Base-by-base conservation (phyloP, 2,888 invertebrate genomes). In the Rhagium mordax region DNA sequence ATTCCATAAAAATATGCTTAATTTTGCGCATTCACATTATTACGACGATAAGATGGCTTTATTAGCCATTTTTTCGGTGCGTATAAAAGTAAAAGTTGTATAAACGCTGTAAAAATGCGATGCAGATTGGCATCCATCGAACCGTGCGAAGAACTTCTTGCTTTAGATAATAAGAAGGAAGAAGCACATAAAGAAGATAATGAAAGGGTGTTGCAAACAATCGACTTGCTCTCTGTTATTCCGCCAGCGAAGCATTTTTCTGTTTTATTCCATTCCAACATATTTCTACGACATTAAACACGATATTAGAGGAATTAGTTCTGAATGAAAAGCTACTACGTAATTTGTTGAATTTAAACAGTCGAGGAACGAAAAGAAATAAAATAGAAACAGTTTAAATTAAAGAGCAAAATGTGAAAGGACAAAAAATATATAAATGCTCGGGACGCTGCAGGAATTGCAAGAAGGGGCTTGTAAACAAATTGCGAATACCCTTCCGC, bases 271-370 rank as follows among this genome's bases (percentile, higher is more conserved):
- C 78, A 71, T 81, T 80, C 78, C 79, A 78, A 82, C 80, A 84
- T 83, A 83, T 85, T 85, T 85, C 85, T 86, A 75, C 81, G 81
- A 86, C 85, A 86, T 86, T 86, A 84, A 85, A 82, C 85, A 84
- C 83, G 81, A 78, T 79, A 82, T 81, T 82, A 81, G 78, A 71
- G 79, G 78, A 81, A 82, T 83, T 81, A 81, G 78, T 81, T 81
- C 81, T 81, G 83, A 82, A 82, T 82, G 82, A 81, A 79, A 81
- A 81, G 82, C 78, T 80, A 80, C 79, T 77, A 76, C 76, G 84
- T 84, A 84, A 85, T 84, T 85, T 82, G 82, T 79, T 79, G 80
- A 84, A 84, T 82, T 83, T 83, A 80, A 82, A 83, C 78, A 79
- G 81, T 78, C 77, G 61, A 80, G 79, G 78, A 65, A 65, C 41